Evolutionary conservation across 1,140 invertebrate species (phyloP).

Genomic region (Neotoxoptera formosana): DNA sequence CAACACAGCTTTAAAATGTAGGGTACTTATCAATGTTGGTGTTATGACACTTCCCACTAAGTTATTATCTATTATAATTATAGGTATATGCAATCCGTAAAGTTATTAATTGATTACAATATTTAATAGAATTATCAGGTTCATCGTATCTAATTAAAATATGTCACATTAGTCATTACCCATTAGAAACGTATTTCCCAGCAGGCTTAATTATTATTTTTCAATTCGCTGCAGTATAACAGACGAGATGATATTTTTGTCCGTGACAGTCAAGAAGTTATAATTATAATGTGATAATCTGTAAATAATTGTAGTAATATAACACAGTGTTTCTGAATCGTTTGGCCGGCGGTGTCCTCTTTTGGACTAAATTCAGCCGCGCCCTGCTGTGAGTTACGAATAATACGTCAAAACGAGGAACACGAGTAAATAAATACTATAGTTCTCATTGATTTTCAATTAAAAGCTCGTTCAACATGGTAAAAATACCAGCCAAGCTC

Average conservation of each 20-base stretch:
- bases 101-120: neutral
- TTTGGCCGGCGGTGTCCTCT: no score
- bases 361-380: no score
- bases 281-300: no score
- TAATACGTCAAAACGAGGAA: no score
- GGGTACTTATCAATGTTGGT: neutral
- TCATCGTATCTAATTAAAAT: neutral
- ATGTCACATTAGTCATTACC: neutral
- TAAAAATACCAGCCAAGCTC: neutral
- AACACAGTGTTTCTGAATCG: no score
- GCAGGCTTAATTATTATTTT: neutral
- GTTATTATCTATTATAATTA: neutral
- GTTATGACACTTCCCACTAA: neutral
- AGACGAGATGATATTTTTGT: neutral
- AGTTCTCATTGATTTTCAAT: neutral
- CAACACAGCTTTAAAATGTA: neutral
- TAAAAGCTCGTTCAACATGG: neutral
- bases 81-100: neutral
- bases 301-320: no score
- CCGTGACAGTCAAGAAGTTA: no score
- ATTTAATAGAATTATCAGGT: neutral
- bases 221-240: neutral
- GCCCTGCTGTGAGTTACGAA: no score
- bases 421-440: neutral
- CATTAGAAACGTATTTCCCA: neutral